A percentile compares a stretch with the other conserved stretches of the same genome.
phyloP scores from a whole-genome alignment of 2,113 vertebrate genomes.

The Todiramphus saurophagus region DNA sequence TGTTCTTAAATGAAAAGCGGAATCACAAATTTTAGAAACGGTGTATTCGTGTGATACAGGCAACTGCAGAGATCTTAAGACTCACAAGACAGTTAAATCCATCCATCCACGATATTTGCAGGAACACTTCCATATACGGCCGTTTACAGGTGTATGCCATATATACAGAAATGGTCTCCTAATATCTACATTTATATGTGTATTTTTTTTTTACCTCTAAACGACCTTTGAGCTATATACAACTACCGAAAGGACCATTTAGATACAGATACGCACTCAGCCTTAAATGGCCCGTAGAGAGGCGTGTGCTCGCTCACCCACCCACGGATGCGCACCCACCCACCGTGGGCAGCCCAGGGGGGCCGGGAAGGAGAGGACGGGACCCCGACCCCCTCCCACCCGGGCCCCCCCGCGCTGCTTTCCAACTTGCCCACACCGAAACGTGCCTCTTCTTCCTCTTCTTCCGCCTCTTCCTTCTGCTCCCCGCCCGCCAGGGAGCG shows the following conservation, averaged over 20 bases:
- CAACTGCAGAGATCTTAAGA: not conserved
- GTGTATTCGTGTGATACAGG: not conserved
- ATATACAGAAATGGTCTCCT: not conserved
- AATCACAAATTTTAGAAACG: not conserved
- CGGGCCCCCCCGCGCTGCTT: not conserved
- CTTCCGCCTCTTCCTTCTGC: not conserved
- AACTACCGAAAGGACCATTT: not conserved
- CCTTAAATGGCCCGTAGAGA: not conserved
- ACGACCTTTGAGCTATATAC: not conserved
- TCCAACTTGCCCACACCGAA: not conserved
- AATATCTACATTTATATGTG: not conserved
- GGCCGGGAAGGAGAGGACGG: not conserved
- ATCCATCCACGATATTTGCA: not conserved
- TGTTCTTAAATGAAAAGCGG: not conserved
- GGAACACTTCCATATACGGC: not conserved
- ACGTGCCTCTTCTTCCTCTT: not conserved
- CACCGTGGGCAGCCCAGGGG: not conserved
- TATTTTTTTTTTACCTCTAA: not conserved
- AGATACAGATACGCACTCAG: fast-evolving
- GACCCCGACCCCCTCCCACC: too few species aligned
- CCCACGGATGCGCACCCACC: not conserved
- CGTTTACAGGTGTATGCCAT: not conserved
- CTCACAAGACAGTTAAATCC: too few species aligned
- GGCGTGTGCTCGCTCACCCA: not conserved
- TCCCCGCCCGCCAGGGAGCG: not conserved